Evolutionary conservation across 2,888 invertebrate genomes (phyloP).

Genomic region (Willowsia nigromaculata): DNA sequence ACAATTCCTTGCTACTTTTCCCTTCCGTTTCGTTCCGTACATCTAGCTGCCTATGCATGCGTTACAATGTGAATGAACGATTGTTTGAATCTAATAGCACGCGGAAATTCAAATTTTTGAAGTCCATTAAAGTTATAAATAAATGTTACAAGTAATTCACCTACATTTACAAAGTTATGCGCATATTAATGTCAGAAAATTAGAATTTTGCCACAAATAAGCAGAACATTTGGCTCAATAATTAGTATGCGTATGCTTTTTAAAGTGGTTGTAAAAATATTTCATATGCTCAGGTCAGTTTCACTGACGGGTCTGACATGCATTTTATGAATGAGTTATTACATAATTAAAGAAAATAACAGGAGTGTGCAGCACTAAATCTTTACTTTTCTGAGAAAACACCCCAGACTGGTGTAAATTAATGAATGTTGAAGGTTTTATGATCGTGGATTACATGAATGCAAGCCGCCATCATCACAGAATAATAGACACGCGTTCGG

Average conservation of each 20-base stretch:
- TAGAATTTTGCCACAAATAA: not conserved
- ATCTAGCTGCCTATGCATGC: not conserved
- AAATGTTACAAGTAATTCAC: no score
- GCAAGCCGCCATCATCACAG: not conserved
- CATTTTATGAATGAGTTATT: not conserved
- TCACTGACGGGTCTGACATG: not conserved
- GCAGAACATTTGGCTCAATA: no score
- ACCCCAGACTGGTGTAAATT: not conserved
- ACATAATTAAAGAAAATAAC: not conserved
- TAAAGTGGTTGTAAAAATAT: not conserved
- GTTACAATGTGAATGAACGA: no score
- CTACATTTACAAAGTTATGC: no score
- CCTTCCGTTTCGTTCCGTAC: not conserved
- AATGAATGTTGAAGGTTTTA: not conserved
- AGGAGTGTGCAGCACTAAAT: not conserved
- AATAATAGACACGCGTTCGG: no score
- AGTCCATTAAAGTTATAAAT: no score
- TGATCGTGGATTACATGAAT: not conserved
- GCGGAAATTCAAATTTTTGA: no score
- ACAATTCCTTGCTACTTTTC: not conserved
- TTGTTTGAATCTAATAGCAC: no score
- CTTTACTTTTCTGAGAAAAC: not conserved
- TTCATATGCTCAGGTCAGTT: not conserved
- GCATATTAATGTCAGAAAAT: no score
- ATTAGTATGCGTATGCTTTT: not conserved